Percentiles rank a stretch among this genome's conserved stretches.
Evolutionary conservation across 2,797 vertebrate species (phyloP).

Genomic region (Sebastiscus tertius): DNA sequence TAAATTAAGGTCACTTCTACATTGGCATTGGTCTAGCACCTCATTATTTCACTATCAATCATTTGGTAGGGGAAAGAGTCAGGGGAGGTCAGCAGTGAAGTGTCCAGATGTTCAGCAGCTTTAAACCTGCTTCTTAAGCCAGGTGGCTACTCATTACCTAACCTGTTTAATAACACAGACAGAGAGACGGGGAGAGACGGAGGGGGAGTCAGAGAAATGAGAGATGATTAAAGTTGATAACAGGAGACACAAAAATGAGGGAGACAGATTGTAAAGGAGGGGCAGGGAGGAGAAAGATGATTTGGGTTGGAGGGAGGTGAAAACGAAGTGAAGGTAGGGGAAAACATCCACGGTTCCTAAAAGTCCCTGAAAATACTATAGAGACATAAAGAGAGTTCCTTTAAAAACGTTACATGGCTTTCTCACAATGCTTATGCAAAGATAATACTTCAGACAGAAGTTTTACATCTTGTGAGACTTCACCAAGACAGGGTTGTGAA

Average conservation of each 20-base stretch:
- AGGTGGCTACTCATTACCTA: conserved; percentile 22
- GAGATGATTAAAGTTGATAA: neutral
- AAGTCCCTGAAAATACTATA: neutral
- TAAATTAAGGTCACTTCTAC: conserved; percentile 43
- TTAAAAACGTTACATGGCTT: neutral
- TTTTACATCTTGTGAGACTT: neutral
- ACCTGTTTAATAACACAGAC: conserved; percentile 16
- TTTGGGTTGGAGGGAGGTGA: neutral
- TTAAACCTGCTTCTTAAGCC: conserved; percentile 13
- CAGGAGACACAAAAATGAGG: neutral
- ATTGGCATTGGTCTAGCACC: neutral
- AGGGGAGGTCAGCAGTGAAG: conserved; percentile 51
- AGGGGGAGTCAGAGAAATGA: neutral
- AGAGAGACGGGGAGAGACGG: neutral
- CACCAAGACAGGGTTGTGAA: neutral
- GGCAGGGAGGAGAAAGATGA: neutral
- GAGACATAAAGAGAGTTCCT: neutral
- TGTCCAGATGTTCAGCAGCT: conserved; percentile 58
- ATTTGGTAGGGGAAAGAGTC: conserved; percentile 23
- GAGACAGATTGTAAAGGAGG: neutral
- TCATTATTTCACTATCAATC: conserved; percentile 58
- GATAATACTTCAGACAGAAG: neutral
- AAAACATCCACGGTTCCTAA: neutral
- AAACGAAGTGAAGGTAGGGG: neutral
- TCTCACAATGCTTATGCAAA: neutral